Base-by-base conservation (phyloP, 1,140 invertebrate genomes). In the Epicauta chinensis region DNA sequence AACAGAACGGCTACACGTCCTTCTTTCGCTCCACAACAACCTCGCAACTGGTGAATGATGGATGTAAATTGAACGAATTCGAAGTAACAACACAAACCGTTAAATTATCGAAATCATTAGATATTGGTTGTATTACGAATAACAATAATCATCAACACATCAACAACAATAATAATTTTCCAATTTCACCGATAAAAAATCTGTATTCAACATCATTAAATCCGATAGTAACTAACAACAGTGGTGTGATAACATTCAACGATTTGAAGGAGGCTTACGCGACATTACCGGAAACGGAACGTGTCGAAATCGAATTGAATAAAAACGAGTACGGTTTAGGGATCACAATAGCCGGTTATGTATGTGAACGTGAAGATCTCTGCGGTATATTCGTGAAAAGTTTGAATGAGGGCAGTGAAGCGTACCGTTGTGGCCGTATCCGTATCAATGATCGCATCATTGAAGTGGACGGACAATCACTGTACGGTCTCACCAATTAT, bases 301-400 rank as follows among this genome's bases (percentile, higher is more conserved):
- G 76, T 14, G 75, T 81, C 54, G 72, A 77, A 52, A 81, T 83
- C 6, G 74, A 76, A 62, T 66, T 84, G 43, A 76, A 73, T 59
- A 83, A 82, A 61, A 82, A 81, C 69, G 81, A 82, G 15, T 82
- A 79, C 66, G 81, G 81, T 12, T 69, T 83, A 55, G 81, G 81
- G 15, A 81, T 83, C 30, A 83, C 81, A 2, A 79, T 83, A 15
- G 81, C 81, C 6, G 81, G 81, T 4, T 83, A 83, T 68, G 81
- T 83, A 0, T 83, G 81, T 66, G 81, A 83, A 61, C 76, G 81
- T 55, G 91, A 93, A 72, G 93, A 97, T 71, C 75, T 97, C 2
- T 92, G 90, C 42, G 91, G 91, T 14, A 95, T 97, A 62, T 97
- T 97, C 76, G 90, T 97, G 1, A 97, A 97, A 75, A 93, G 90